phyloP scores from a whole-genome alignment of 2,888 invertebrate genomes.

The Phlogophora meticulosa region DNA sequence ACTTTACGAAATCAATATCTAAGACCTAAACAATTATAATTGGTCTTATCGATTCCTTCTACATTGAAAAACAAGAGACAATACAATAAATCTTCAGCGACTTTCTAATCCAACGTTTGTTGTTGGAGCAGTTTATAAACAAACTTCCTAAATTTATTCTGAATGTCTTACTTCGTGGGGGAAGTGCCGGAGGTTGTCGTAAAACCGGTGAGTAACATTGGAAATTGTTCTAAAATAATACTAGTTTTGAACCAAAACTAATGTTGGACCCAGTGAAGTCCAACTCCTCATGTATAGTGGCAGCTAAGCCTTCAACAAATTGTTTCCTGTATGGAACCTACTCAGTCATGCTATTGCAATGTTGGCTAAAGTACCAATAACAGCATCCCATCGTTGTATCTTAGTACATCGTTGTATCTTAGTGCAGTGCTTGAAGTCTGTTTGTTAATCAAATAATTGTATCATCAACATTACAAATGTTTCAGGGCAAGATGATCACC shows the following conservation, averaged over 20 bases:
- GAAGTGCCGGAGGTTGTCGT: conserved; percentile 69
- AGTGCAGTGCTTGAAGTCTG: background rate
- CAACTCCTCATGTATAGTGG: background rate
- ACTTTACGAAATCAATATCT: background rate
- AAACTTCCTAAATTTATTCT: conserved; percentile 30
- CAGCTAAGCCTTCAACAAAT: background rate
- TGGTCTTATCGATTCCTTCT: background rate
- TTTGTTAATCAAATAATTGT: background rate
- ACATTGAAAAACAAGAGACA: background rate
- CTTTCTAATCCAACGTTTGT: background rate
- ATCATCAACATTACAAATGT: conserved; percentile 1
- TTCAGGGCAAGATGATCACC: conserved; percentile 58
- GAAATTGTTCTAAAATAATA: background rate
- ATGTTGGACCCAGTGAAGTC: background rate
- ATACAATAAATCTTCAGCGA: background rate
- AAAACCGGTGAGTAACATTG: conserved; percentile 66
- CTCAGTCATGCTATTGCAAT: background rate
- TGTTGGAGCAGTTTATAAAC: conserved; percentile 15
- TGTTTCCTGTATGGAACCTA: background rate
- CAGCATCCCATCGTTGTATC: background rate
- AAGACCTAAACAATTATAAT: background rate
- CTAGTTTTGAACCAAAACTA: background rate
- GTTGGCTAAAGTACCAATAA: background rate
- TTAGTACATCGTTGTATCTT: background rate
- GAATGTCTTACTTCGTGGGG: conserved; percentile 59